These are phyloP conservation scores for Andrena dorsata DNA, from an alignment of 2,888 invertebrate species.

Conservation along the genomic window DNA sequence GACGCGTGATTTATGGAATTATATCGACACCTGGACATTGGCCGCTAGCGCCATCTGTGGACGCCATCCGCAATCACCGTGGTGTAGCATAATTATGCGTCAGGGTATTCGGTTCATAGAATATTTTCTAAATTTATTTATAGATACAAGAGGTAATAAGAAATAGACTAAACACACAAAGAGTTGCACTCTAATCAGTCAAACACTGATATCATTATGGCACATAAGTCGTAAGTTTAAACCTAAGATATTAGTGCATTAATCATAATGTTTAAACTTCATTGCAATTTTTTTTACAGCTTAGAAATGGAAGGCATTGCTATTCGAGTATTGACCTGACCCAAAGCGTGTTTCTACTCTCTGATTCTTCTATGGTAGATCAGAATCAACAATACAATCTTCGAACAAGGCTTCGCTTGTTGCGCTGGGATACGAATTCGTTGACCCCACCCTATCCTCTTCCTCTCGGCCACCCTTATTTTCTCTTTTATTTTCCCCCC, in stretches of 20 bases:
- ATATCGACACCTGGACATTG: constrained; percentile 36
- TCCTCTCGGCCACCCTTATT: constrained; percentile 14
- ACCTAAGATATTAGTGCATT: too few relatives aligned
- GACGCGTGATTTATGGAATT: constrained; percentile 53
- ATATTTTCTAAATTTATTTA: background rate
- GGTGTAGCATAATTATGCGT: too few relatives aligned
- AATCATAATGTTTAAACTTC: too few relatives aligned
- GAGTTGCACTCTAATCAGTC: too few relatives aligned
- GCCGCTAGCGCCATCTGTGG: background rate
- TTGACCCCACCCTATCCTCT: constrained; percentile 39
- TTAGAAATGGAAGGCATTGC: too few relatives aligned
- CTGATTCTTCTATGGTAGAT: background rate
- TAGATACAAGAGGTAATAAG: too few relatives aligned
- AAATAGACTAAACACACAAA: too few relatives aligned
- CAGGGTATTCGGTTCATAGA: background rate
- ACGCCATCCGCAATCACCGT: background rate
- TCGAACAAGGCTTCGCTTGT: constrained; percentile 21
- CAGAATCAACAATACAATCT: background rate
- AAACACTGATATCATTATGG: too few relatives aligned
- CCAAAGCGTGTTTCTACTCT: too few relatives aligned
- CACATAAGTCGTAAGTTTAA: too few relatives aligned
- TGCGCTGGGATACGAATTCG: constrained; percentile 37
- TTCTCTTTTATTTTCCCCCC: constrained; percentile 54
- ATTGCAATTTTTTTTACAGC: too few relatives aligned
- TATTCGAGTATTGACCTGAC: too few relatives aligned